phyloP scores from a whole-genome alignment of 1,140 invertebrate genomes.

The Drosophila malerkotliana region DNA sequence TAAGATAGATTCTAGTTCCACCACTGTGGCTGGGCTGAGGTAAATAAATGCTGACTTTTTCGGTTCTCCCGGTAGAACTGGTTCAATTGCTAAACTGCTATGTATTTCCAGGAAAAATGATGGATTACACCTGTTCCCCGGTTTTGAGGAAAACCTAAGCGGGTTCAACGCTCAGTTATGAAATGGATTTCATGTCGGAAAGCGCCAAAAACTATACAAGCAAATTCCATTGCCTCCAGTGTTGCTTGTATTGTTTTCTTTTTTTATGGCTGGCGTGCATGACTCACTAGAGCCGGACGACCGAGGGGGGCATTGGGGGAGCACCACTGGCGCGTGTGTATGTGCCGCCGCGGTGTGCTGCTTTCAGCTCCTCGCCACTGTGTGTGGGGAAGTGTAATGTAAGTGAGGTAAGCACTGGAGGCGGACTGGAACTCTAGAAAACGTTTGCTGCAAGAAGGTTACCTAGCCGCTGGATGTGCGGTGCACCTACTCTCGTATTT shows the following conservation, averaged over 20 bases:
- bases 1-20: not conserved
- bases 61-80: slow-evolving; percentile 27
- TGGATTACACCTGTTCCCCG: slow-evolving; percentile 20
- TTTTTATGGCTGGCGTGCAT: slow-evolving; percentile 67
- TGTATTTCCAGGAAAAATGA: slow-evolving; percentile 40
- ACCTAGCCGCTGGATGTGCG: not conserved
- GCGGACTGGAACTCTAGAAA: slow-evolving; percentile 52
- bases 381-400: slow-evolving; percentile 28
- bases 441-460: slow-evolving; percentile 18
- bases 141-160: slow-evolving; percentile 15
- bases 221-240: slow-evolving; percentile 48
- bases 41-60: slow-evolving; percentile 18
- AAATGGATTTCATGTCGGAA: slow-evolving; percentile 24
- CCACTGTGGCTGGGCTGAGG: not conserved
- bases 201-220: slow-evolving; percentile 45
- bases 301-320: slow-evolving; percentile 34
- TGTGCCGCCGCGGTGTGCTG: slow-evolving; percentile 23
- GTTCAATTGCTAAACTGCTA: slow-evolving; percentile 37
- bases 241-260: slow-evolving; percentile 41
- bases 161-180: slow-evolving; percentile 20
- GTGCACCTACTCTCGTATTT: slow-evolving; percentile 19
- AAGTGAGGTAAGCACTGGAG: slow-evolving; percentile 52
- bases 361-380: too few species aligned
- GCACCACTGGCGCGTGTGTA: slow-evolving; percentile 32
- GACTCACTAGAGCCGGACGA: slow-evolving; percentile 49